Evolutionary conservation across 2,797 vertebrate species (phyloP).

Genomic region (Nyctibius grandis): DNA sequence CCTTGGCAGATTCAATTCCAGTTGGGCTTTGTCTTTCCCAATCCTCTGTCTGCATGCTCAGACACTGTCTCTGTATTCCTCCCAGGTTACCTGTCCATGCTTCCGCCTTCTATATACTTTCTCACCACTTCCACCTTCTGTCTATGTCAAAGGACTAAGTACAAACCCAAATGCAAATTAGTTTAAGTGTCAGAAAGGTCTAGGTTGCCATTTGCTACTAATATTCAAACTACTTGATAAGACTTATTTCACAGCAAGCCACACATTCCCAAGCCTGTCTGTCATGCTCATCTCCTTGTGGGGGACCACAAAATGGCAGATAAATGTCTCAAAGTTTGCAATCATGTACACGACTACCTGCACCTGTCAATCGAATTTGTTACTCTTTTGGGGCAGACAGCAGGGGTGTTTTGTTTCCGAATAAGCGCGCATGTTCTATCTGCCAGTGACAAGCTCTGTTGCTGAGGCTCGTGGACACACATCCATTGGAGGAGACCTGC

Average conservation of each 20-base stretch:
- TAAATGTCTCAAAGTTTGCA: no score
- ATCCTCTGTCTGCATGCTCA: background rate
- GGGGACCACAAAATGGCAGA: no score
- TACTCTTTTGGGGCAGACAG: no score
- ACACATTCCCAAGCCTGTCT: background rate
- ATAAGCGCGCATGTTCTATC: no score
- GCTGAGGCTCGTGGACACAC: no score
- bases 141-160: background rate
- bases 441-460: no score
- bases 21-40: background rate
- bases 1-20: background rate
- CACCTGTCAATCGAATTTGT: no score
- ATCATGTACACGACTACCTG: no score
- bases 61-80: background rate
- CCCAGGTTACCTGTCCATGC: background rate
- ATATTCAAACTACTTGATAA: background rate
- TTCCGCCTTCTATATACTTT: background rate
- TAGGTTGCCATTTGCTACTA: background rate
- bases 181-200: background rate
- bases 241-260: background rate
- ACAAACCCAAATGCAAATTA: background rate
- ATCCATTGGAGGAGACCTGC: no score
- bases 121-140: background rate
- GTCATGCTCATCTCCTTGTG: background rate
- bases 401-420: no score